These are phyloP conservation scores for Silvanus unidentatus DNA, from an alignment of 2,888 invertebrate genomes.

Conservation along the genomic window DNA sequence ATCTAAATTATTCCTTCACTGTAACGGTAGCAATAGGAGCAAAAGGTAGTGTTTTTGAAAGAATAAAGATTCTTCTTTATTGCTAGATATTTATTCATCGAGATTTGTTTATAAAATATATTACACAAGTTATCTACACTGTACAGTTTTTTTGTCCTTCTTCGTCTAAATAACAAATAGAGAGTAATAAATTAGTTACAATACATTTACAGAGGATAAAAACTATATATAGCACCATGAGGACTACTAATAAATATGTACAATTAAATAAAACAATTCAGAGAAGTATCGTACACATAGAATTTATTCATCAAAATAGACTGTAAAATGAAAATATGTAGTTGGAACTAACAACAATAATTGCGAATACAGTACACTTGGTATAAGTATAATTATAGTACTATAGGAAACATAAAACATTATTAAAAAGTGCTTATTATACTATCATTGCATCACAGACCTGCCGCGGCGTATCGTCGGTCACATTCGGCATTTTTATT, in stretches of 20 bases:
- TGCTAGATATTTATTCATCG: slow-evolving; percentile 43
- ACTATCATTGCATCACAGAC: slow-evolving; percentile 38
- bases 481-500: slow-evolving; percentile 29
- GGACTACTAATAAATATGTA: slow-evolving; percentile 43
- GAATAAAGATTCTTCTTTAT: slow-evolving; percentile 19
- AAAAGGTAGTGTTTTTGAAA: too few relatives aligned
- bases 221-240: slow-evolving; percentile 48
- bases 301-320: slow-evolving; percentile 3
- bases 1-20: too few relatives aligned
- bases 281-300: slow-evolving; percentile 6
- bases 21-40: too few relatives aligned
- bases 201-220: slow-evolving; percentile 41
- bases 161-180: slow-evolving; percentile 35
- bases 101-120: slow-evolving; percentile 50
- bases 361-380: not conserved
- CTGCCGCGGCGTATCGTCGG: slow-evolving; percentile 33
- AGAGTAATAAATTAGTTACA: slow-evolving; percentile 37
- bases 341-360: slow-evolving; percentile 4
- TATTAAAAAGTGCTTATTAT: slow-evolving; percentile 32
- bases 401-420: slow-evolving; percentile 8
- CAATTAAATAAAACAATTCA: slow-evolving; percentile 34
- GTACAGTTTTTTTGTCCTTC: slow-evolving; percentile 38
- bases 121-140: slow-evolving; percentile 50
- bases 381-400: not conserved
- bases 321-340: slow-evolving; percentile 22